Evolutionary conservation across 2,888 invertebrate species (phyloP), one percentile per base, ranked within the genome.

Genomic region (Athrips mouffetella): DNA sequence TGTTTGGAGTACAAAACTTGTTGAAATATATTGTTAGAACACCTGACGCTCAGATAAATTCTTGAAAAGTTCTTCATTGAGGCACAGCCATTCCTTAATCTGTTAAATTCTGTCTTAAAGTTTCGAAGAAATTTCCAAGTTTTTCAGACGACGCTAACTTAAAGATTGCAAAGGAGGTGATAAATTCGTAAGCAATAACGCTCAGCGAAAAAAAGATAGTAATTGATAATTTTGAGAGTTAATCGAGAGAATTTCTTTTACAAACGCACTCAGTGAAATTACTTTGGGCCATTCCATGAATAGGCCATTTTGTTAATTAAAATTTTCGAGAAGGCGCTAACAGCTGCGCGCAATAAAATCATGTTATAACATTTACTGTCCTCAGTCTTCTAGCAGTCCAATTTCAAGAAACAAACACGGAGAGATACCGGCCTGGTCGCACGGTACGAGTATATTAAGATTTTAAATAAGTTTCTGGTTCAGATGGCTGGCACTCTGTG

Each of bases 251-350:
- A 37, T 27, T 6, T 23, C 15, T 21, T 44, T 44, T 29, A 48
- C 29, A 37, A 44, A 49, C 45, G 46, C 56, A 53, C 51, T 56
- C 45, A 52, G 30, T 40, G 11, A 47, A 51, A 55, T 53, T 49
- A 52, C 37, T 53, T 50, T 49, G 15, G 40, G 49, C 40, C 33
- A 48, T 31, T 51, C 42, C 18, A 37, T 37, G 21, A 45, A 52
- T 49, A 30, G 47, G 49, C 54, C 54, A 46, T 58, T 61, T 51
- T 47, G 47, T 52, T 60, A 60, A 62, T 63, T 63, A 59, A 62
- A 55, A 57, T 49, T 49, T 49, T 42, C 41, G 47, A 42, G 39
- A 41, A 40, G 45, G 39, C 47, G 49, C 51, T 46, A 49, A 54
- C 49, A 39, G 33, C 33, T 25, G 48, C 15, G 31, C 44, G 49